A percentile compares a stretch with the other conserved stretches of the same genome.
Conservation (phyloP, 1,140 invertebrate species). For the Neotoxoptera formosana region DNA sequence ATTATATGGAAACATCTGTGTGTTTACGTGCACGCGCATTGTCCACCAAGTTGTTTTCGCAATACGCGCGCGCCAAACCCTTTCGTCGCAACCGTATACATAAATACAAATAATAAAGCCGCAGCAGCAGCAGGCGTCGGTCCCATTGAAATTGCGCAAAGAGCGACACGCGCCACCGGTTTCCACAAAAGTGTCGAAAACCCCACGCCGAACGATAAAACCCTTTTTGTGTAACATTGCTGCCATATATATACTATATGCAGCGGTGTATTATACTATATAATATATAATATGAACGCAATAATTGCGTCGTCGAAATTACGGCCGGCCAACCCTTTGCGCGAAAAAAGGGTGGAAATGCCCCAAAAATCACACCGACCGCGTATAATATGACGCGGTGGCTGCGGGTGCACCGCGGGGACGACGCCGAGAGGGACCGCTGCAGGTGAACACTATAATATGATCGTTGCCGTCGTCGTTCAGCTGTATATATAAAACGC, state of each 20-base stretch:
- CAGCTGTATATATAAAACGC: conserved; percentile 34
- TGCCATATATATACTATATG: too few species aligned
- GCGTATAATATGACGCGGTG: background rate
- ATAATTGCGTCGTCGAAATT: conserved; percentile 52
- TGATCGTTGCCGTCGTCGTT: background rate
- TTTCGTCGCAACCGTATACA: background rate
- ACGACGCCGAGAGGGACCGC: background rate
- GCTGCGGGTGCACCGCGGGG: background rate
- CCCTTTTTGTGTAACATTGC: conserved; percentile 41
- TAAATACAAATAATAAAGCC: conserved; percentile 24
- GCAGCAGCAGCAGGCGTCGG: background rate
- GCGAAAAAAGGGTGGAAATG: conserved; percentile 45
- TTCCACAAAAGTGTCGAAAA: conserved; percentile 57
- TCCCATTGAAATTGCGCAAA: conserved; percentile 56
- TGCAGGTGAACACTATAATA: conserved; percentile 42
- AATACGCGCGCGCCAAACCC: conserved; percentile 12
- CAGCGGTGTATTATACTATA: background rate
- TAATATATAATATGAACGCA: background rate
- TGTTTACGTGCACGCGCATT: background rate
- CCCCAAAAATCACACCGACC: conserved; percentile 47
- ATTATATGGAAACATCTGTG: conserved; percentile 58
- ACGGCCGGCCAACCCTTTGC: conserved; percentile 28
- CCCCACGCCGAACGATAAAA: conserved; percentile 19
- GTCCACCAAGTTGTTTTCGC: conserved; percentile 52
- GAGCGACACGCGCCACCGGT: conserved; percentile 54